Evolutionary conservation across 2,888 invertebrate species (phyloP).

Genomic region (Sminthurides aquaticus): DNA sequence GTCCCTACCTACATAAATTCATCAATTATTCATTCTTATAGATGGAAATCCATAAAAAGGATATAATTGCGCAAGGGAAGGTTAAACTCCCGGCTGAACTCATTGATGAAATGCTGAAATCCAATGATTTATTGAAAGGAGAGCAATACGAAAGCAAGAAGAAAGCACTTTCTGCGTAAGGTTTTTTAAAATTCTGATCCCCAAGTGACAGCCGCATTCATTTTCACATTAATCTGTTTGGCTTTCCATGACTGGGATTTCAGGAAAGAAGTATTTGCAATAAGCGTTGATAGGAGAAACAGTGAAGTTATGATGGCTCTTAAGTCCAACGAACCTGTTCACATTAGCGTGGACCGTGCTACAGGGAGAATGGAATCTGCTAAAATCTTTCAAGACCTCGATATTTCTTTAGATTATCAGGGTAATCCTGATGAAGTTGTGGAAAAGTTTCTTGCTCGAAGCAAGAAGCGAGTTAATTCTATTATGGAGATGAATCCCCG

Average conservation of each 20-base stretch:
- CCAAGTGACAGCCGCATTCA: not conserved
- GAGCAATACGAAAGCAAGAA: conserved; percentile 23
- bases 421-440: conserved; percentile 29
- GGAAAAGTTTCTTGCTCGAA: conserved; percentile 32
- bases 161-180: conserved; percentile 21
- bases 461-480: conserved; percentile 16
- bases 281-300: conserved; percentile 32
- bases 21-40: conserved; percentile 10
- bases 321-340: conserved; percentile 25
- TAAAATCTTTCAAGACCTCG: conserved; percentile 27
- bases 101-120: conserved; percentile 28
- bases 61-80: conserved; percentile 31
- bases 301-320: conserved; percentile 26
- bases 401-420: conserved; percentile 24
- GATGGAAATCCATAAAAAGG: conserved; percentile 23
- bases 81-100: conserved; percentile 23
- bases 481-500: not conserved
- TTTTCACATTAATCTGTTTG: conserved; percentile 1
- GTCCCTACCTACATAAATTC: too few relatives aligned
- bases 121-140: conserved; percentile 20
- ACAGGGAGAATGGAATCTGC: conserved; percentile 30
- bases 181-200: too few relatives aligned
- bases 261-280: conserved; percentile 26
- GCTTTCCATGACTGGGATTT: not conserved
- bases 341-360: conserved; percentile 25